Base-by-base conservation (phyloP, 2,888 invertebrate species). In the Ochropacha duplaris region DNA sequence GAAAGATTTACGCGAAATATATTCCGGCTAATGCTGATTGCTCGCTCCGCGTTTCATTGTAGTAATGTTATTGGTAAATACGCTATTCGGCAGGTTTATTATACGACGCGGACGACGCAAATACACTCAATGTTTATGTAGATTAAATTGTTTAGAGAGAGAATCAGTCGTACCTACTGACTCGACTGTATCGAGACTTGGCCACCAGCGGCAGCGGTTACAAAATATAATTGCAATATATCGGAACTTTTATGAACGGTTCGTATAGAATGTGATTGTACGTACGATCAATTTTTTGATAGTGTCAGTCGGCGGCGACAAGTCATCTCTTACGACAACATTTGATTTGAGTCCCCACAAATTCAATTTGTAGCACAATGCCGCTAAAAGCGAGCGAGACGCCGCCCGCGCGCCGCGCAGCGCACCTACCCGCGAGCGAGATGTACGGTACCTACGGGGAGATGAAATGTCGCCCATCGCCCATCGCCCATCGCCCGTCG, bases 1-100 rank as follows among this genome's bases (percentile, higher is more conserved):
- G 87, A 84, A 90, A 90, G 91, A 91, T 92, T 91, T 92, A 92
- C 88, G 88, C 82, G 76, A 86, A 89, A 91, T 90, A 87, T 91
- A 91, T 91, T 88, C 91, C 74, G 82, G 74, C 88, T 90, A 90
- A 91, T 90, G 89, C 87, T 87, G 92, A 91, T 90, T 88, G 86
- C 83, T 69, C 67, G 74, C 65, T 58, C 63, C 69, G 72, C 70
- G 71, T 74, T 78, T 76, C 82, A 78, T 80, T 81, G 76, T 72
- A 74, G 76, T 85, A 81, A 84, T 84, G 85, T 81, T 83, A 85
- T 84, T 82, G 80, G 69, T 67, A 64, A 57, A 54, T 57, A 59
- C 54, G 59, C 60, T 52, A 65, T 64, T 63, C 58, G 54, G 36
- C 52, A 31, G 44, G 49, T 56, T 64, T 61, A 57, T 59, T 58